Conservation (phyloP, 2,797 vertebrate species). For the Bryconaethiops microstoma region DNA sequence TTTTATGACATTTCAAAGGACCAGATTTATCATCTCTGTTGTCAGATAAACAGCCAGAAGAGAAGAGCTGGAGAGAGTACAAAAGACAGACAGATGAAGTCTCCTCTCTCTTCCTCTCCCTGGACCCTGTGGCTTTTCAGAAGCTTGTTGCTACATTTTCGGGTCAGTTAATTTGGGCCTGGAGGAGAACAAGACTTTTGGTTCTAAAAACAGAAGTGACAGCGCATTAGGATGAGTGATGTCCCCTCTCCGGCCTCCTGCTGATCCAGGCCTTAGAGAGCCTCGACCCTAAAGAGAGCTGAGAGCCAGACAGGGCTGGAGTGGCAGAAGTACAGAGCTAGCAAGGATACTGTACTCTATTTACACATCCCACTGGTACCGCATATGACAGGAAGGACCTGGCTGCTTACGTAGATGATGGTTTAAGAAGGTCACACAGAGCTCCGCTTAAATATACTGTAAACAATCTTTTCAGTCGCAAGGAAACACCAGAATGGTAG, state of each 20-base stretch:
- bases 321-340: conserved; percentile 63
- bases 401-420: conserved; percentile 56
- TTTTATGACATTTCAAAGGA: neutral
- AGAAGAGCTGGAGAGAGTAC: neutral
- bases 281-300: conserved; percentile 67
- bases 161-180: conserved; percentile 72
- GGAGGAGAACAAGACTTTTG: conserved; percentile 64
- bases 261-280: conserved; percentile 61
- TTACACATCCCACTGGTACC: conserved; percentile 75
- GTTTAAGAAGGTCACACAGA: neutral
- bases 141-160: conserved; percentile 75
- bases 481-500: too few species aligned
- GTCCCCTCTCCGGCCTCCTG: conserved; percentile 67
- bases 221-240: conserved; percentile 84
- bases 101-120: neutral
- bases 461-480: neutral
- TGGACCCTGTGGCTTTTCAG: conserved; percentile 27
- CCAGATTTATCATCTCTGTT: neutral
- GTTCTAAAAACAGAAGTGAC: conserved; percentile 81
- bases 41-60: neutral
- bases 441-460: neutral
- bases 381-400: conserved; percentile 65
- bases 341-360: conserved; percentile 77
- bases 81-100: neutral
- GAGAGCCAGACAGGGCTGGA: conserved; percentile 28